These are phyloP conservation scores for Umimayanthus chanpuru DNA, from an alignment of 92 coral and sea anemone species.

Conservation along the genomic window DNA sequence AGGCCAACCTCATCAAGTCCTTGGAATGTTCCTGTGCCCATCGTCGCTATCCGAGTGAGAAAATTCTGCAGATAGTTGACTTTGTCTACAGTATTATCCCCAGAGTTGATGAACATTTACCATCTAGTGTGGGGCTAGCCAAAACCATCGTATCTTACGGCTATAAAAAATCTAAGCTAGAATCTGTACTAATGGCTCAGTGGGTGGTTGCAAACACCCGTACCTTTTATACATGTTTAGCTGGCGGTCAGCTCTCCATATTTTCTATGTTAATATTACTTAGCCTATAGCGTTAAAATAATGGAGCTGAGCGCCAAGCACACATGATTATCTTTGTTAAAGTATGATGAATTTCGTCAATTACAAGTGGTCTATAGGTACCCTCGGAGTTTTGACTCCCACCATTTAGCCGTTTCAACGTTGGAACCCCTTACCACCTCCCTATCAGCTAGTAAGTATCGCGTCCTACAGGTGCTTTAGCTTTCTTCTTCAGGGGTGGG, in stretches of 20 bases:
- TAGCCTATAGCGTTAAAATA: constrained; percentile 57
- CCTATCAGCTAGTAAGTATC: neutral
- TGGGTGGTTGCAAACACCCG: too few relatives aligned
- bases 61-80: neutral
- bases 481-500: constrained; percentile 21
- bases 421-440: neutral
- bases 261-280: constrained; percentile 38
- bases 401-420: constrained; percentile 11
- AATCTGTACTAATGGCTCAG: too few relatives aligned
- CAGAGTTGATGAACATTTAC: neutral
- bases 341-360: neutral
- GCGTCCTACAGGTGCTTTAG: constrained; percentile 8
- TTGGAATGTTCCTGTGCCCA: neutral
- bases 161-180: too few relatives aligned
- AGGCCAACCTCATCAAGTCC: neutral
- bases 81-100: neutral
- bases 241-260: constrained; percentile 32
- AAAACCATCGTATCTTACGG: neutral
- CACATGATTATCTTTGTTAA: constrained; percentile 47
- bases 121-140: neutral
- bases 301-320: constrained; percentile 55
- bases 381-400: neutral
- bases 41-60: neutral
- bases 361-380: neutral
- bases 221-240: neutral